Evolutionary conservation across 2,797 vertebrate species (phyloP), one percentile per base, ranked within the genome.

Genomic region (Coregonus ussuriensis): DNA sequence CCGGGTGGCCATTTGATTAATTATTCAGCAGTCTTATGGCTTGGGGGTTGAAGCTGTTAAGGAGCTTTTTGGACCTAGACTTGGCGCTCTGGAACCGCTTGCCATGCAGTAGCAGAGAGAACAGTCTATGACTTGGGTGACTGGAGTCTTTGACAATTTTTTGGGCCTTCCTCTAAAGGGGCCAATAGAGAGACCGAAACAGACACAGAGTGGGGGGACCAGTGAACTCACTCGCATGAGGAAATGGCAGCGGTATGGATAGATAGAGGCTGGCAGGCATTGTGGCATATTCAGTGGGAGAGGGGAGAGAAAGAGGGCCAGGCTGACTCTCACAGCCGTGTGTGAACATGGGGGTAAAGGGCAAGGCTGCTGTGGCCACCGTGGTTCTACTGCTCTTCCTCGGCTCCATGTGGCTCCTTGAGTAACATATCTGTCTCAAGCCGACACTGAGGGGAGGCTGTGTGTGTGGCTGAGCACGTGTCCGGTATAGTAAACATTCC

Each of bases 391-490:
- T 93, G 80, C 71, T 94, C 82, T 89, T 93, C 79, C 78, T 95
- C 4, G 92, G 92, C 76, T 91, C 88, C n/a, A 74, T 93, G 81
- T 95, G 94, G 94, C 81, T 95, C 21, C 70, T 94, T 95, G 88
- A 95, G 94, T 95, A 91, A 6, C 6, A 25, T 15, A 47, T 76
- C 74, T 37, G 21, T 21, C 52, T 25, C 31, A 31, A 52, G 11
- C 14, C 4, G 47, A 53, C 47, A 25, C 79, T 71, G 77, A 41
- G 4, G 62, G 9, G 47, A 35, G 70, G 6, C 56, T 66, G 69
- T 53, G 29, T 70, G 15, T 62, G n/a, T 71, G 9, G 70, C 5
- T 70, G 13, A 56, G 15, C 5, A 2, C 33, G 1, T 37, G n/a
- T 16, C 2, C 1, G 47, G n/a, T 51, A 51, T 13, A 5, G 11